Percentiles rank a stretch among this genome's conserved stretches.
phyloP scores from a whole-genome alignment of 2,113 vertebrate genomes.

The Aepyceros melampus region DNA sequence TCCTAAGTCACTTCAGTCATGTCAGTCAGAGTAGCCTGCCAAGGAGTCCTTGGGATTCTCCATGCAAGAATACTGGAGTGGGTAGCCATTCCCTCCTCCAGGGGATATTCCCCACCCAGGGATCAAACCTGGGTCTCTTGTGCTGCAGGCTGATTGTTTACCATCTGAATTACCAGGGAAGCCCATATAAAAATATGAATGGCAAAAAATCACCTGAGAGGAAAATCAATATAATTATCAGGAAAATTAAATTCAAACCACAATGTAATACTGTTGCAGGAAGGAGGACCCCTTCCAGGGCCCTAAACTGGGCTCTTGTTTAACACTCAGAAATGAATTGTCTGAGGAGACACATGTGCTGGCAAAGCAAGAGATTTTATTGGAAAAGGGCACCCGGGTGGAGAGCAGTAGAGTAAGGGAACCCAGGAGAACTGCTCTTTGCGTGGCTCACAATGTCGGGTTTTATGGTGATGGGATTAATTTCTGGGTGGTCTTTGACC shows the following conservation, averaged over 20 bases:
- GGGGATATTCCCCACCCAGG: background rate
- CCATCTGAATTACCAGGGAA: background rate
- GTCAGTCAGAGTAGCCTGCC: background rate
- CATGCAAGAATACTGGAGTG: background rate
- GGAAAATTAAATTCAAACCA: background rate
- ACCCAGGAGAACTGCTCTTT: no score
- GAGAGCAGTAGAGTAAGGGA: no score
- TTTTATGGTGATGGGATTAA: no score
- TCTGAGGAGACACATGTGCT: no score
- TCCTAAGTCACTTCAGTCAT: background rate
- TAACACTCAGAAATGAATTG: no score
- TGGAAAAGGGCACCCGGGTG: no score
- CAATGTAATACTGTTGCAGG: background rate
- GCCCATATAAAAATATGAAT: background rate
- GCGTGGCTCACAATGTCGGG: fast-evolving
- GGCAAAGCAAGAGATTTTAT: no score
- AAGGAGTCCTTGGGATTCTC: background rate
- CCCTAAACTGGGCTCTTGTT: no score
- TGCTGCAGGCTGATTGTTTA: background rate
- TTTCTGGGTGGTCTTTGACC: no score
- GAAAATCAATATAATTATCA: background rate
- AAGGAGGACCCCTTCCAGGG: no score
- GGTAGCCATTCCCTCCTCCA: background rate
- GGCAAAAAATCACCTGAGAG: background rate
- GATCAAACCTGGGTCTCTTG: background rate